Conservation (phyloP, 2,888 invertebrate genomes). For the Drosophila putrida region DNA sequence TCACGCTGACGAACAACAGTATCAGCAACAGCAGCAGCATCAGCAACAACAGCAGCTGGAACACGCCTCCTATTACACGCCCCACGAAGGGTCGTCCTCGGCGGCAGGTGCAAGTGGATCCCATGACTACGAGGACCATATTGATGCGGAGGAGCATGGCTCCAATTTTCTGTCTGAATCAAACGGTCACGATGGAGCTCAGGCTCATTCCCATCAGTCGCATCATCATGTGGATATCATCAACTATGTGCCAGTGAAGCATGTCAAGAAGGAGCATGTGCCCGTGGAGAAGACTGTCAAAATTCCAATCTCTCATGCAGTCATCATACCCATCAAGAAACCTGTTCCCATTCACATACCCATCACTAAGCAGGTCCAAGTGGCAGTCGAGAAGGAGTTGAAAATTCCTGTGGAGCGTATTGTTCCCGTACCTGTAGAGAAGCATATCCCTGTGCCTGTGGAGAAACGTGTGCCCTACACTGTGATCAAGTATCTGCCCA, state of each 20-base stretch:
- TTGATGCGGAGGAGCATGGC: conserved; percentile 65
- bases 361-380: conserved; percentile 90
- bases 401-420: conserved; percentile 88
- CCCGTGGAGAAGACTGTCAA: conserved; percentile 90
- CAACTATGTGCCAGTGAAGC: conserved; percentile 88
- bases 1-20: conserved; percentile 47
- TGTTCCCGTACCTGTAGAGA: conserved; percentile 91
- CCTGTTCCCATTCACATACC: conserved; percentile 93
- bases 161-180: conserved; percentile 71
- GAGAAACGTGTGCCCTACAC: conserved; percentile 90
- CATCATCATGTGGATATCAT: conserved; percentile 86
- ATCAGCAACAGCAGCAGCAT: conserved; percentile 58
- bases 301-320: conserved; percentile 91
- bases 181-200: conserved; percentile 39
- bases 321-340: conserved; percentile 90
- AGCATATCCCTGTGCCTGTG: conserved; percentile 90
- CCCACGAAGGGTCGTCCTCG: conserved; percentile 25
- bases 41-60: conserved; percentile 54
- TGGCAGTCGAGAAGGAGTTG: conserved; percentile 89
- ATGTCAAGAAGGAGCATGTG: conserved; percentile 90
- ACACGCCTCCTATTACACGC: conserved; percentile 37
- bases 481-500: conserved; percentile 91
- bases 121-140: conserved; percentile 60
- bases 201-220: conserved; percentile 46
- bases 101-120: conserved; percentile 35